Percentiles rank a stretch among this genome's conserved stretches.
These are phyloP conservation scores for Ditula angustiorana DNA, from an alignment of 2,888 invertebrate genomes.

Conservation along the genomic window DNA sequence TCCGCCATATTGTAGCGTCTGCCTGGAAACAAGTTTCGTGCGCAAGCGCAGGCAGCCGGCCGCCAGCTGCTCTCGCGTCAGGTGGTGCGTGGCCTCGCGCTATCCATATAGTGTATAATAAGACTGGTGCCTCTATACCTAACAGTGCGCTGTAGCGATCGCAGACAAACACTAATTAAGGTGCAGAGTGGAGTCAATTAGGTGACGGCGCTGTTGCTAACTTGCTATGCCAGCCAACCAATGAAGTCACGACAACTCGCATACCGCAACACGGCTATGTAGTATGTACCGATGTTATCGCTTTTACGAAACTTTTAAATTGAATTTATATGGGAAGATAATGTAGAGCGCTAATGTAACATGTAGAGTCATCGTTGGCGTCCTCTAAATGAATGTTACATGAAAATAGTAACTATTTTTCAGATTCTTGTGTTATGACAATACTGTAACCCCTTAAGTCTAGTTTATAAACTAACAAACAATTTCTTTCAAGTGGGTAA, in stretches of 20 bases:
- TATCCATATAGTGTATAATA: conserved; percentile 54
- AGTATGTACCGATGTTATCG: not conserved
- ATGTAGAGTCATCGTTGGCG: not conserved
- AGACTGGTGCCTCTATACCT: conserved; percentile 35
- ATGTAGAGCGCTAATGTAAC: not conserved
- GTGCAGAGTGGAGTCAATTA: conserved; percentile 62
- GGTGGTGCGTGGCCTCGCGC: conserved; percentile 78
- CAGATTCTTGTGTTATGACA: too few relatives aligned
- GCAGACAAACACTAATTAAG: conserved; percentile 59
- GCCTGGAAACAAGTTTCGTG: conserved; percentile 79
- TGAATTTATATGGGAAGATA: not conserved
- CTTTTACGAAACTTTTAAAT: not conserved
- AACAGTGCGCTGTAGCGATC: conserved; percentile 40
- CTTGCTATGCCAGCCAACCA: conserved; percentile 43
- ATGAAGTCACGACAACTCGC: conserved; percentile 48
- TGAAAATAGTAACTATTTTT: too few relatives aligned
- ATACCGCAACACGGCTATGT: conserved; percentile 8
- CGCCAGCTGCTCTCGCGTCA: conserved; percentile 79
- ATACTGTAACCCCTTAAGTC: too few relatives aligned
- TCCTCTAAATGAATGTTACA: not conserved
- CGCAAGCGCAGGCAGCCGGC: conserved; percentile 74
- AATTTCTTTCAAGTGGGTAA: not conserved
- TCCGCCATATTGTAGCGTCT: conserved; percentile 75
- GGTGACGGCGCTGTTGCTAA: conserved; percentile 61
- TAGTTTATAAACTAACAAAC: not conserved